Evolutionary conservation across 2,113 vertebrate genomes (phyloP).

Genomic region (Tychaedon coryphoeus): DNA sequence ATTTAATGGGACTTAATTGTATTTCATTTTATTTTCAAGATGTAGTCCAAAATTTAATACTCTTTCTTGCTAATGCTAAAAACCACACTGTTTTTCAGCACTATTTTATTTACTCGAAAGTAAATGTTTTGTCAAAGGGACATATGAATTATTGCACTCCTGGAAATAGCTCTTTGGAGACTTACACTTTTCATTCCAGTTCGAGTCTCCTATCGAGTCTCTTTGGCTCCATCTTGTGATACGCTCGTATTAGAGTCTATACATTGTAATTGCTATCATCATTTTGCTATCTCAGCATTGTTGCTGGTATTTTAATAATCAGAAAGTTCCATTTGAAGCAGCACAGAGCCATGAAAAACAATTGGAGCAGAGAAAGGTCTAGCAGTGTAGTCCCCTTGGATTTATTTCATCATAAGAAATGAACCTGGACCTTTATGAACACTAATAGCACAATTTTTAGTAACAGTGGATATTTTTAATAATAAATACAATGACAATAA

Average conservation of each 20-base stretch:
- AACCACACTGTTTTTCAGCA: not conserved
- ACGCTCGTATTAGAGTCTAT: not conserved
- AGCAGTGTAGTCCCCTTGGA: not conserved
- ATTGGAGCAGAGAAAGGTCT: not conserved
- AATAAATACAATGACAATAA: not conserved
- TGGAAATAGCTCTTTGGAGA: not conserved
- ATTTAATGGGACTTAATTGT: not conserved
- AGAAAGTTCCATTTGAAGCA: not conserved
- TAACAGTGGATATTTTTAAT: not conserved
- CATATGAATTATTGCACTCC: not conserved
- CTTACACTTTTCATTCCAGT: not conserved
- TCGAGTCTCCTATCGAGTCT: constrained; percentile 5
- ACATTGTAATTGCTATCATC: not conserved
- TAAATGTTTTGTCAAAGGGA: not conserved
- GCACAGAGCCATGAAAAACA: not conserved
- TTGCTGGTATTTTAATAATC: not conserved
- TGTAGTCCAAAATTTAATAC: not conserved
- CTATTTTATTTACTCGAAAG: not conserved
- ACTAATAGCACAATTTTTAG: not conserved
- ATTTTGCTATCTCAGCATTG: not conserved
- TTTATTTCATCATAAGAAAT: not conserved
- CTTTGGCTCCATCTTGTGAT: constrained; percentile 73
- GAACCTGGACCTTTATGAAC: not conserved
- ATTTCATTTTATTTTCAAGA: not conserved
- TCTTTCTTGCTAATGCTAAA: not conserved